Evolutionary conservation across 2,797 vertebrate species (phyloP), one percentile per base, ranked within the genome.

Genomic region (Lycodopsis pacificus): DNA sequence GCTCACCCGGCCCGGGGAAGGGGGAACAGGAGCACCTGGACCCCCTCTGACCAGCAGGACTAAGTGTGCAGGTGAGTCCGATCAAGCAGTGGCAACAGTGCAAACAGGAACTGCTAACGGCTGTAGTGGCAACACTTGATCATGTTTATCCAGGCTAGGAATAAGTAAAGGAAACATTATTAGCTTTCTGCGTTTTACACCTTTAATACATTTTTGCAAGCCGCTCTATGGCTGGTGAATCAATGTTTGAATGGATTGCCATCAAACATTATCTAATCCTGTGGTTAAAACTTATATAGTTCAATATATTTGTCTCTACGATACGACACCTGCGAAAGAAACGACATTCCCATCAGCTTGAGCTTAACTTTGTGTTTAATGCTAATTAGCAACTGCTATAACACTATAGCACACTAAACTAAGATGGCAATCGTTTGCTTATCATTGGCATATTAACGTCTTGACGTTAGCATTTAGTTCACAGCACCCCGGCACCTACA

Each of bases 41-140:
- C 98, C 98, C 0, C 97, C 97, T 0, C 96, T 99, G 49, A 90
- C 97, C 93, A 99, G 98, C 94, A 95, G 97, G 84, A 99, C 98
- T 54, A 99, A 98, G 86, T 99, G 98, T 2, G 98, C 98, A 93
- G 98, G 98, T 99, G 90, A 76, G 95, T 77, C 62, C 10, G 4
- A 15, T 17, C 22, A 7, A 51, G 53, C 53, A 11, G 1, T 20
- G 46, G 4, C 46, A 48, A 44, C 36, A 11, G 40, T 42, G 13
- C 12, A 46, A 58, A 59, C 10, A n/a, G 57, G 19, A 36, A 59
- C 9, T n/a, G 34, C 19, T 25, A 2, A 51, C 22, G 49, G 4
- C 38, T 34, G 38, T 32, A n/a, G 40, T 15, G 20, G 14, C 20
- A 5, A 20, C 38, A 48, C 27, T 1, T 22, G 8, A 40, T 15